These are phyloP conservation scores for Perdix hodgsoniae DNA, from an alignment of 2,797 vertebrate genomes.

Conservation along the genomic window DNA sequence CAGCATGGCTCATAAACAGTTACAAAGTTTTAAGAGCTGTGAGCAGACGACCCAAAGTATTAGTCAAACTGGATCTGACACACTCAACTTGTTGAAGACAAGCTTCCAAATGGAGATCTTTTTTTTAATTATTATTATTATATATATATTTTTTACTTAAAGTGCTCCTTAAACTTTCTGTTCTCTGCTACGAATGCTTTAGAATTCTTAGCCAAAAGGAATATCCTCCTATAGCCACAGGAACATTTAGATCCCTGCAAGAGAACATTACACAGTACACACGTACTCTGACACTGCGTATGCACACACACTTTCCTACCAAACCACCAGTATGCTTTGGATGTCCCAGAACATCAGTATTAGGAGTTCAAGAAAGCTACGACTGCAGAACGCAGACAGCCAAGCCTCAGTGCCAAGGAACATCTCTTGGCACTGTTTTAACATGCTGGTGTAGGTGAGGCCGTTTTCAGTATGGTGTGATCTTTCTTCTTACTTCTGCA, in stretches of 20 bases:
- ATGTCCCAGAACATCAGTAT: background rate
- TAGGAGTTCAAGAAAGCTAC: background rate
- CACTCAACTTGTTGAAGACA: background rate
- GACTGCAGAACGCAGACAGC: background rate
- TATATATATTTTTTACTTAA: background rate
- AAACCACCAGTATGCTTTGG: background rate
- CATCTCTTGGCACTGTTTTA: background rate
- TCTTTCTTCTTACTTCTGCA: background rate
- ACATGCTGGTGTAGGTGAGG: background rate
- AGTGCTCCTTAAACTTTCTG: conserved; percentile 2
- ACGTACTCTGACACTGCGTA: fast-evolving
- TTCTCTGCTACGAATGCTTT: conserved; percentile 44
- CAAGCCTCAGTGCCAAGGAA: fast-evolving
- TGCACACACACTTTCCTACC: background rate
- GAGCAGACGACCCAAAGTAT: background rate
- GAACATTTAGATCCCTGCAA: background rate
- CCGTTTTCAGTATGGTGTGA: background rate
- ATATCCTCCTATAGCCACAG: background rate
- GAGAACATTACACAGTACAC: background rate
- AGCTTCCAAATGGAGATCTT: background rate
- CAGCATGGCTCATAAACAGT: background rate
- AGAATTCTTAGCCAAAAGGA: background rate
- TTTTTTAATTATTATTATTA: too few species aligned
- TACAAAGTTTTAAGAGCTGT: conserved; percentile 15
- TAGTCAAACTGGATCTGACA: background rate